Conservation (phyloP, 2,113 vertebrate genomes). For the Pluvialis apricaria region DNA sequence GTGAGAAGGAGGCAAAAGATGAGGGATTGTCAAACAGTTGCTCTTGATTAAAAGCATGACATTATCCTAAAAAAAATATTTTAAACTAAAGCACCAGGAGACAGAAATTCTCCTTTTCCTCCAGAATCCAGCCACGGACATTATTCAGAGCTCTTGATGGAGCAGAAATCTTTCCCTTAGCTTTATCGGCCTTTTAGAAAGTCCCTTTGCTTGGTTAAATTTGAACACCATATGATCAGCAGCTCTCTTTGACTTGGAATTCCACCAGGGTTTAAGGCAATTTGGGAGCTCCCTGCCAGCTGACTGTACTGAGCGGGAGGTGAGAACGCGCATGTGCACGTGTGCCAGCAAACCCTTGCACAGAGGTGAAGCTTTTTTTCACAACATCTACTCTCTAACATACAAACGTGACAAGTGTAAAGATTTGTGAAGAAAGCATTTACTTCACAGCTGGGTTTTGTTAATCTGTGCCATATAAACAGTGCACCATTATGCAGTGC, state of each 20-base stretch:
- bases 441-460: neutral
- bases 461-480: neutral
- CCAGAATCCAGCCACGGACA: fast-evolving
- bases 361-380: neutral
- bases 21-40: neutral
- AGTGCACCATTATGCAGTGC: neutral
- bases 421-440: neutral
- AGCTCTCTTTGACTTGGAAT: neutral
- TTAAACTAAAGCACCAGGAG: neutral
- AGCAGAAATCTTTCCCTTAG: neutral
- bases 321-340: neutral
- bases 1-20: neutral
- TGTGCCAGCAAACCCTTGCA: neutral
- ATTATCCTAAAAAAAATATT: neutral
- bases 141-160: neutral
- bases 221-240: neutral
- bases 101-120: neutral
- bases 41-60: neutral
- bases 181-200: neutral
- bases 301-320: neutral
- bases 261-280: neutral
- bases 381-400: neutral
- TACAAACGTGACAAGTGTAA: neutral
- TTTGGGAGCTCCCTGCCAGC: neutral
- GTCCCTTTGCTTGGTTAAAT: neutral